Conservation (phyloP, 1,140 invertebrate genomes). For the Leptopilina boulardi region DNA sequence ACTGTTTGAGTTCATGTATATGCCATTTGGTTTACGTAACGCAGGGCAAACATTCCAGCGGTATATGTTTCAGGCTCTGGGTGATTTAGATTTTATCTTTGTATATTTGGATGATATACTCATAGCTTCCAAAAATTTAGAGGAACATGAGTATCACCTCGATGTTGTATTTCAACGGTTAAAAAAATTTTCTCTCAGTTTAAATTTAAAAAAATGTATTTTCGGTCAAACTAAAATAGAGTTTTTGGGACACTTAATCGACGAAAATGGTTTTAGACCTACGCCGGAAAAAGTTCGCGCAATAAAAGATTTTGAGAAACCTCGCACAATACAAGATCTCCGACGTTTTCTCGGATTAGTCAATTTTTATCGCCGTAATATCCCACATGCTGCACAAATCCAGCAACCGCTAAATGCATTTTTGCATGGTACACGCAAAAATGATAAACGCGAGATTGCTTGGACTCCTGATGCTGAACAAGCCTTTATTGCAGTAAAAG, state of each 20-base stretch:
- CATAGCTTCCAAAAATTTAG: neutral
- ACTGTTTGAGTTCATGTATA: neutral
- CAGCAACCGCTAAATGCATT: too few species aligned
- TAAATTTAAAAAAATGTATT: neutral
- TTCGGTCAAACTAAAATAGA: neutral
- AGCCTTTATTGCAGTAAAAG: too few species aligned
- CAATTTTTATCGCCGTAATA: constrained; percentile 2
- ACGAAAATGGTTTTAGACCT: neutral
- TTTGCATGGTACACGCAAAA: too few species aligned
- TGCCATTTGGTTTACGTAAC: constrained; percentile 23
- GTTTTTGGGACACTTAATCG: constrained; percentile 4
- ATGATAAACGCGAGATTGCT: too few species aligned
- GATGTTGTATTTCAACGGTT: neutral
- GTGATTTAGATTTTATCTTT: constrained; percentile 20
- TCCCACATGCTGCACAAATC: too few species aligned
- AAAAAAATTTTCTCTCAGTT: neutral
- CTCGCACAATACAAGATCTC: neutral
- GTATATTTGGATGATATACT: constrained; percentile 33
- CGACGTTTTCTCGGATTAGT: constrained; percentile 5
- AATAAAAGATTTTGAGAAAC: neutral
- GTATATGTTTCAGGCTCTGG: neutral
- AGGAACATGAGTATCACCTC: constrained; percentile 20
- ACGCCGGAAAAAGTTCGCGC: neutral
- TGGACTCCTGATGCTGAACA: neutral
- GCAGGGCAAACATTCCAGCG: constrained; percentile 31